phyloP scores from a whole-genome alignment of 2,113 vertebrate species.

The Vidua macroura region DNA sequence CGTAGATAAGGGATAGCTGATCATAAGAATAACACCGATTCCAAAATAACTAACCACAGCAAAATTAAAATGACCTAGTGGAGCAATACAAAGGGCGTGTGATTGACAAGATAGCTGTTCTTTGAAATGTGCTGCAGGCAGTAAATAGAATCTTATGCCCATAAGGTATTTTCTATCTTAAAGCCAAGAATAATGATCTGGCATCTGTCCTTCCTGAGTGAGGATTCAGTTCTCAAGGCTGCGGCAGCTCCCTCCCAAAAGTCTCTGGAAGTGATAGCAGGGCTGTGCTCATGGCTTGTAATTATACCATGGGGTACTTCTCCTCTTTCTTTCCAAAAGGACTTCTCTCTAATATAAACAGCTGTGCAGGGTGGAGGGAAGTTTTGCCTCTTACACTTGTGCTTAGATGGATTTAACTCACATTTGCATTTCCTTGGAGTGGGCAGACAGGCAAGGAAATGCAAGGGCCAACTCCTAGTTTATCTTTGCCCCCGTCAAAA shows the following conservation, averaged over 20 bases:
- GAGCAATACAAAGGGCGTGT: background rate
- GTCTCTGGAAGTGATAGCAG: background rate
- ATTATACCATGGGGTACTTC: background rate
- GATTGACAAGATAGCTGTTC: conserved; percentile 64
- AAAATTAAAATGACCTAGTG: conserved; percentile 48
- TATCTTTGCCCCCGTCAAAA: background rate
- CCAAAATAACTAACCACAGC: conserved; percentile 47
- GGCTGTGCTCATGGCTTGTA: background rate
- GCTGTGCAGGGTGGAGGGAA: background rate
- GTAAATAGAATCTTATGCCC: conserved; percentile 34
- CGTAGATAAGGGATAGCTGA: conserved; percentile 36
- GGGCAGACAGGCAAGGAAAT: background rate
- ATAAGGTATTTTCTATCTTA: conserved; percentile 37
- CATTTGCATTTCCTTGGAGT: background rate
- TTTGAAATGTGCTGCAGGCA: conserved; percentile 41
- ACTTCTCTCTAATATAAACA: background rate
- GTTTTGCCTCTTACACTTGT: background rate
- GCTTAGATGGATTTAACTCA: background rate
- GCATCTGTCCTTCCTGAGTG: conserved; percentile 28
- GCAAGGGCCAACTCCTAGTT: background rate
- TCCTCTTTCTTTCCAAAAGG: background rate
- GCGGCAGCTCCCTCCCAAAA: background rate
- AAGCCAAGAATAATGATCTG: conserved; percentile 62
- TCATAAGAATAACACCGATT: conserved; percentile 34
- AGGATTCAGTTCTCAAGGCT: background rate